Evolutionary conservation across 2,888 invertebrate species (phyloP).

Genomic region (Cosmopolites sordidus): DNA sequence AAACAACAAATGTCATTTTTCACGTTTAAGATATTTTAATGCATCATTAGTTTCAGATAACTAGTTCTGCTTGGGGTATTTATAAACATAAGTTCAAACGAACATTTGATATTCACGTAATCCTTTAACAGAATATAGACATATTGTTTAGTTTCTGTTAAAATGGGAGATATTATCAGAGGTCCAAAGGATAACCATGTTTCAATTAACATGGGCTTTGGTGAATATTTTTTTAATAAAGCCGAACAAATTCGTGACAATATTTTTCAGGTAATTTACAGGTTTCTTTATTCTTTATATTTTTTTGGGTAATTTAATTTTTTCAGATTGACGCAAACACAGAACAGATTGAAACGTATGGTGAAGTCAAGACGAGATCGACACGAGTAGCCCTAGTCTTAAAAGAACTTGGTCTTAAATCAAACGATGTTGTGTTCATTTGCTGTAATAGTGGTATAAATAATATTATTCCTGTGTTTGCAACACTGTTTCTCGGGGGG

Average conservation of each 20-base stretch:
- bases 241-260: conserved; percentile 5
- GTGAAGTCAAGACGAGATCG: conserved; percentile 43
- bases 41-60: too few relatives aligned
- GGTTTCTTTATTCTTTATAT: not conserved
- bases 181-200: too few relatives aligned
- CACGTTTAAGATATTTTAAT: too few relatives aligned
- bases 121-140: too few relatives aligned
- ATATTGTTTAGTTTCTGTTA: too few relatives aligned
- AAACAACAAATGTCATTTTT: too few relatives aligned
- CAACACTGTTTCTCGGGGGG: conserved; percentile 48
- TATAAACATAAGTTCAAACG: too few relatives aligned
- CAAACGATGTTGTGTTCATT: conserved; percentile 49
- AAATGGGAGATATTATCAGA: too few relatives aligned
- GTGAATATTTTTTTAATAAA: conserved; percentile 13
- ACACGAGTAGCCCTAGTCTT: conserved; percentile 48
- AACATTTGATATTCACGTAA: too few relatives aligned
- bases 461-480: conserved; percentile 48
- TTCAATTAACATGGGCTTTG: conserved; percentile 7
- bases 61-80: too few relatives aligned
- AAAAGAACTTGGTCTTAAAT: conserved; percentile 42
- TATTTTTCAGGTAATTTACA: conserved; percentile 11
- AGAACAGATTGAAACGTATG: conserved; percentile 44
- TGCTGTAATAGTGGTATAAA: conserved; percentile 51
- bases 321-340: conserved; percentile 12
- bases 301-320: not conserved